phyloP scores from a whole-genome alignment of 2,888 invertebrate species.

The Allophyes oxyacanthae region DNA sequence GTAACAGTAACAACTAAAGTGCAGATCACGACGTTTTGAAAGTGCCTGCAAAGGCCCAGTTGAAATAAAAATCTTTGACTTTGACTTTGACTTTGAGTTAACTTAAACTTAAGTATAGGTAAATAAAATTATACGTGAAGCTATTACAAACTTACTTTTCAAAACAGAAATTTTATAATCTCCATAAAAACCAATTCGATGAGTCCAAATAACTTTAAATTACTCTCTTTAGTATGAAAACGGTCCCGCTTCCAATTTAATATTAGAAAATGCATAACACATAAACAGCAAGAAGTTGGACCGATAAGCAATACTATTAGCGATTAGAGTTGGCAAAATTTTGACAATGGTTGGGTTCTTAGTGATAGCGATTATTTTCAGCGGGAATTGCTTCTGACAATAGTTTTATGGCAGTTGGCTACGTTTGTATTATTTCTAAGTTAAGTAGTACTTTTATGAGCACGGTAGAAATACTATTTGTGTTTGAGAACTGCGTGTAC shows the following conservation, averaged over 20 bases:
- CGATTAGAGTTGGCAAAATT: conserved; percentile 61
- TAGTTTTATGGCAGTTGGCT: conserved; percentile 5
- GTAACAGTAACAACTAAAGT: too few species aligned
- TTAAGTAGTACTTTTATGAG: too few species aligned
- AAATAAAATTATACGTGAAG: too few species aligned
- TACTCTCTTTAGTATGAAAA: conserved; percentile 15
- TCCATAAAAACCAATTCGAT: conserved; percentile 13
- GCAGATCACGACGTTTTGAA: too few species aligned
- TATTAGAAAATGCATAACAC: conserved; percentile 56
- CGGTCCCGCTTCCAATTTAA: conserved; percentile 35
- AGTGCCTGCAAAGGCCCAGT: too few species aligned
- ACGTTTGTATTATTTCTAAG: conserved; percentile 11
- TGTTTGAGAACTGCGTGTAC: too few species aligned
- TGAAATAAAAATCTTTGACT: too few species aligned
- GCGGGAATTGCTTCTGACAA: conserved; percentile 7
- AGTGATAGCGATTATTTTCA: conserved; percentile 40
- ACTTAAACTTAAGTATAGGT: too few species aligned
- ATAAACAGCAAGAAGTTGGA: conserved; percentile 56
- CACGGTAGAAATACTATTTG: too few species aligned
- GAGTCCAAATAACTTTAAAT: conserved; percentile 31
- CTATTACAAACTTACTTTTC: too few species aligned
- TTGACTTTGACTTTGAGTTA: too few species aligned
- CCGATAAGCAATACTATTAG: conserved; percentile 57
- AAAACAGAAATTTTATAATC: conserved; percentile 30
- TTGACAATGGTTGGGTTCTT: conserved; percentile 43